Evolutionary conservation across 2,888 invertebrate genomes (phyloP), one percentile per base, ranked within the genome.

Genomic region (Apamea epomidion): DNA sequence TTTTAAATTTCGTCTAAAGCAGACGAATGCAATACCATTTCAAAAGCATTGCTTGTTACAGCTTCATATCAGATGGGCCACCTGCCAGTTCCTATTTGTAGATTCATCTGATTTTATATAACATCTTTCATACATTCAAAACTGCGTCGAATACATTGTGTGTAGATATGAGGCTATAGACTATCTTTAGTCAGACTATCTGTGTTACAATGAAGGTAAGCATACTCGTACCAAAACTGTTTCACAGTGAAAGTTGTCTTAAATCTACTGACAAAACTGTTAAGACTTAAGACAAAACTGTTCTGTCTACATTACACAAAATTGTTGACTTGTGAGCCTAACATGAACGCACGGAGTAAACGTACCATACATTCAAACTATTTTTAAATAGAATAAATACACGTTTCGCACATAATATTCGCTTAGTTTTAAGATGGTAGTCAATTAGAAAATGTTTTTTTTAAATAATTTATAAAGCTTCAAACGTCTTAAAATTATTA

Each of bases 41-140:
- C 51, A 54, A 81, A 62, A 62, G 32, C 51, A 12, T 51, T 32
- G 1, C n/a, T 48, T 62, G 60, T 45, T 51, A 81, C 32, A 42
- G 42, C 12, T 81, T 37, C 21, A 58, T 79, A 79, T 81, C 81
- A 62, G 73, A 62, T 79, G 73, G 81, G 81, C 32, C n/a, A 72
- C 32, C 60, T 62, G 73, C 79, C 79, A 81, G 42, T 62, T 72
- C 3, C 62, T 42, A 45, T 72, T 72, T 81, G 60, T 62, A 62
- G 51, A 81, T 81, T 73, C 42, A 73, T 81, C 29, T 32, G 32
- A n/a, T 32, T 42, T 81, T n/a, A 51, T 81, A 7, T 71, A 71
- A n/a, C 58, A 78, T 80, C 60, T 29, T 70, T 80, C 16, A n/a
- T 62, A 32, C 2, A 32, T 37, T 37, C 5, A 62, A 32, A n/a